These are phyloP conservation scores for Dione juno DNA, from an alignment of 2,888 invertebrate genomes.

Conservation along the genomic window DNA sequence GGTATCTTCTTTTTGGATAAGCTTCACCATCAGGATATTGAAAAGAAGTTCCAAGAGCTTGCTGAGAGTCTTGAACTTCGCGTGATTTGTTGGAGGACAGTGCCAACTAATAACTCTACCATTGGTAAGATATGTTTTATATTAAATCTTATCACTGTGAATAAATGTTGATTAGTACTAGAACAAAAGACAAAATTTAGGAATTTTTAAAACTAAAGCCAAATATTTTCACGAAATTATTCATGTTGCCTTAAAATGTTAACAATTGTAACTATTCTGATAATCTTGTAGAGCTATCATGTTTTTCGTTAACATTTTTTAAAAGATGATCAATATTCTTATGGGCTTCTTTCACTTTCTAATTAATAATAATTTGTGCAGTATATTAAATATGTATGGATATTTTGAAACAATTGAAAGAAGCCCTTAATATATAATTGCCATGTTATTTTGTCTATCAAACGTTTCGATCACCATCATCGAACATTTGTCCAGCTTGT, in stretches of 20 bases:
- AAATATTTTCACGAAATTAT: conserved; percentile 21
- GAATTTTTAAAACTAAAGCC: conserved; percentile 5
- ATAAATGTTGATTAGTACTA: conserved; percentile 24
- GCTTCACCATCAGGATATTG: conserved; percentile 89
- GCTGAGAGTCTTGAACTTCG: conserved; percentile 91
- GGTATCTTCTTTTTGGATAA: conserved; percentile 97
- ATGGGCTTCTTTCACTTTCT: conserved; percentile 31
- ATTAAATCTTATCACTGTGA: neutral
- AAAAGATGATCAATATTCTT: conserved; percentile 13
- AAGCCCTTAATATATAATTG: conserved; percentile 27
- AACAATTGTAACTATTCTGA: conserved; percentile 22
- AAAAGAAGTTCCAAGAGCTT: conserved; percentile 90
- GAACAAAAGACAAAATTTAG: neutral
- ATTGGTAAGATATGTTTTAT: conserved; percentile 86
- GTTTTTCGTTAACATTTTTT: conserved; percentile 27
- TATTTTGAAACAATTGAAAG: conserved; percentile 6
- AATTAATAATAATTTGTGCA: neutral
- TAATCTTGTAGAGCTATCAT: conserved; percentile 20
- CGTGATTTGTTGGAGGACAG: conserved; percentile 96
- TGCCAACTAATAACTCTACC: conserved; percentile 92
- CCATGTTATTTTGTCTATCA: conserved; percentile 35
- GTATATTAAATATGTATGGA: neutral
- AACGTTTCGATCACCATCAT: conserved; percentile 42
- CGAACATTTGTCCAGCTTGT: conserved; percentile 46
- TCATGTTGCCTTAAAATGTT: conserved; percentile 30